Evolutionary conservation across 2,797 vertebrate genomes (phyloP).

Genomic region (Sparus aurata): DNA sequence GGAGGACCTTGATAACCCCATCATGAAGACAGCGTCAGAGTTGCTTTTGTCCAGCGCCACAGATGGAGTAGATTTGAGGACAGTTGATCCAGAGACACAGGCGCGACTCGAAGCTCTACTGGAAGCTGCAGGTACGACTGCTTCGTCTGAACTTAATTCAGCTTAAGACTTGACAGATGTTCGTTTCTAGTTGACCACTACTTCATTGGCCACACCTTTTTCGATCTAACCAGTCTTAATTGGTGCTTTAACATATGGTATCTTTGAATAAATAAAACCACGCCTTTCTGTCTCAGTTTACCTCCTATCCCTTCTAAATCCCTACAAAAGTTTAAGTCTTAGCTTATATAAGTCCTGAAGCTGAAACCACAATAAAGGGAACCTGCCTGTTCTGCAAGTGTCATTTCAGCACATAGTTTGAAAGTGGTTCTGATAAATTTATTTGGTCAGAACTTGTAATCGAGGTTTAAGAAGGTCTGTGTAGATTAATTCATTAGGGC

Average conservation of each 20-base stretch:
- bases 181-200: slow-evolving; percentile 38
- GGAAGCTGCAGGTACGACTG: slow-evolving; percentile 95
- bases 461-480: slow-evolving; percentile 64
- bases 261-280: slow-evolving; percentile 8
- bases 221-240: slow-evolving; percentile 1
- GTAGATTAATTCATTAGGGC: slow-evolving; percentile 76
- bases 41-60: slow-evolving; percentile 96
- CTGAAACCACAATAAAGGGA: slow-evolving; percentile 30
- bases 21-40: slow-evolving; percentile 98
- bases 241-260: slow-evolving; percentile 33
- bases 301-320: slow-evolving; percentile 5
- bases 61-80: slow-evolving; percentile 96
- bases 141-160: slow-evolving; percentile 22
- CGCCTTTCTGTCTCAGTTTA: slow-evolving; percentile 29
- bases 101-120: slow-evolving; percentile 97
- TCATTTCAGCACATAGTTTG: slow-evolving; percentile 46
- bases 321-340: slow-evolving; percentile 21
- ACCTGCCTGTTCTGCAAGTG: slow-evolving; percentile 38
- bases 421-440: slow-evolving; percentile 62
- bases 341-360: slow-evolving; percentile 11
- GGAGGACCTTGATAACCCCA: slow-evolving; percentile 99
- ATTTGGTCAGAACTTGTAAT: slow-evolving; percentile 71
- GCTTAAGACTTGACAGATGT: slow-evolving; percentile 35
- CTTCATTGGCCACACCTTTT: slow-evolving; percentile 27
- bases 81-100: slow-evolving; percentile 99